Percentiles rank a stretch among this genome's conserved stretches.
These are phyloP conservation scores for Dryoscopus gambensis DNA, from an alignment of 2,113 vertebrate genomes.

Conservation along the genomic window DNA sequence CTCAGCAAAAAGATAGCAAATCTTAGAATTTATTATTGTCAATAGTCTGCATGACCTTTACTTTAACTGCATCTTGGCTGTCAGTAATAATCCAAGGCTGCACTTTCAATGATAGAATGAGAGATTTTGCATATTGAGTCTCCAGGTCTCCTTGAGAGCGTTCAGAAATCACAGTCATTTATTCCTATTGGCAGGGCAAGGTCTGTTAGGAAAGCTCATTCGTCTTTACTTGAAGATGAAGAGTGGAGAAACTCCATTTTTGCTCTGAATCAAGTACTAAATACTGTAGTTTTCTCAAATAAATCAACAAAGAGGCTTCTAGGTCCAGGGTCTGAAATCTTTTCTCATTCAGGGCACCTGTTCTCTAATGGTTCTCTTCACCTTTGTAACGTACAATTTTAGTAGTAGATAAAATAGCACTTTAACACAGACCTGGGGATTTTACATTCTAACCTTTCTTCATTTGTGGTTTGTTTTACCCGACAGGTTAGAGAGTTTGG, in stretches of 20 bases:
- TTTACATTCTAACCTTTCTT: conserved; percentile 46
- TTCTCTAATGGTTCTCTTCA: conserved; percentile 41
- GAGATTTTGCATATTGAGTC: conserved; percentile 80
- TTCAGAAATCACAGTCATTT: conserved; percentile 78
- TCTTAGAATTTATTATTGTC: conserved; percentile 81
- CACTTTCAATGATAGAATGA: conserved; percentile 78
- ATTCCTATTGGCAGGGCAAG: conserved; percentile 83
- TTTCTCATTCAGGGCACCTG: conserved; percentile 31
- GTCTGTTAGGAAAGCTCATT: conserved; percentile 79
- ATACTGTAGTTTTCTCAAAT: conserved; percentile 58
- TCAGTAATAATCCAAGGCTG: conserved; percentile 82
- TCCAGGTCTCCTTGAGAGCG: conserved; percentile 78
- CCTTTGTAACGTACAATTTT: background rate
- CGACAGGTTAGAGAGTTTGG: conserved; percentile 25
- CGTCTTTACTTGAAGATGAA: conserved; percentile 74
- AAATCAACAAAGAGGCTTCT: conserved; percentile 50
- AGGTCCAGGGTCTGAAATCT: conserved; percentile 18
- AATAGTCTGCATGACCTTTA: conserved; percentile 78
- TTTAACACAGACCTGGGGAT: conserved; percentile 6
- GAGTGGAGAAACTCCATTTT: conserved; percentile 69
- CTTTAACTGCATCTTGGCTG: conserved; percentile 75
- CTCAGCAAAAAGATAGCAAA: conserved; percentile 76
- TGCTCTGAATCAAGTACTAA: conserved; percentile 72
- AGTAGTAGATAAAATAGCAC: background rate
- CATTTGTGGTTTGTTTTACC: conserved; percentile 50